phyloP scores from a whole-genome alignment of 2,797 vertebrate species.

The Telmatherina bonti region DNA sequence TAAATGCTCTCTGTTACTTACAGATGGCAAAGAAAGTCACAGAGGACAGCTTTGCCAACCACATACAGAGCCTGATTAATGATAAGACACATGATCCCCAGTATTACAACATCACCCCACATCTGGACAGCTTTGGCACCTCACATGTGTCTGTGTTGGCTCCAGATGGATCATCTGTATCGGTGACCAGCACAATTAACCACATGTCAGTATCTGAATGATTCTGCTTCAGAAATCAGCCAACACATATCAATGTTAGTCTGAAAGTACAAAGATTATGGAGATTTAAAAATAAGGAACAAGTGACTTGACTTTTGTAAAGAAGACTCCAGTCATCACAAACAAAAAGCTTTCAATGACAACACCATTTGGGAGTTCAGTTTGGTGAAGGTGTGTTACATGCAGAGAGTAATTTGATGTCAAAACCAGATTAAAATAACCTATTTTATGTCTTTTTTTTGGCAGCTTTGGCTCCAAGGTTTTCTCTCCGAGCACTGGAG shows the following conservation, averaged over 20 bases:
- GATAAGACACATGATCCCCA: constrained; percentile 68
- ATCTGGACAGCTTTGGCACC: constrained; percentile 81
- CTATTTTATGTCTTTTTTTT: constrained; percentile 14
- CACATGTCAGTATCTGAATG: constrained; percentile 83
- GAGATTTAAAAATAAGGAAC: constrained; percentile 29
- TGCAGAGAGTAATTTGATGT: not conserved
- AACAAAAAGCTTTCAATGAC: not conserved
- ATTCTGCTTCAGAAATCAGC: not conserved
- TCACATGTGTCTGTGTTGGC: constrained; percentile 90
- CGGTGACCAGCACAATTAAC: constrained; percentile 96
- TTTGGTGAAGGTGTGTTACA: not conserved
- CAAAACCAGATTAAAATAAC: not conserved
- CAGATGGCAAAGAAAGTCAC: constrained; percentile 67
- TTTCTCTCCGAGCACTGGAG: constrained; percentile 87
- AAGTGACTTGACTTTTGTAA: too few species aligned
- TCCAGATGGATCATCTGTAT: constrained; percentile 88
- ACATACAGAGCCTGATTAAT: constrained; percentile 77
- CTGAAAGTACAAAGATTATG: constrained; percentile 1
- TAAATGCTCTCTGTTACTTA: constrained; percentile 2
- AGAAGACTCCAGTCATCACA: not conserved
- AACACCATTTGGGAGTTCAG: not conserved
- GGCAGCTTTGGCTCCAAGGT: constrained; percentile 91
- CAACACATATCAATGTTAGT: not conserved
- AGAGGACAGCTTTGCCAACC: constrained; percentile 74
- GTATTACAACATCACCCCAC: constrained; percentile 79